Evolutionary conservation across 2,888 invertebrate species (phyloP).

Genomic region (Augochlorella aurata): DNA sequence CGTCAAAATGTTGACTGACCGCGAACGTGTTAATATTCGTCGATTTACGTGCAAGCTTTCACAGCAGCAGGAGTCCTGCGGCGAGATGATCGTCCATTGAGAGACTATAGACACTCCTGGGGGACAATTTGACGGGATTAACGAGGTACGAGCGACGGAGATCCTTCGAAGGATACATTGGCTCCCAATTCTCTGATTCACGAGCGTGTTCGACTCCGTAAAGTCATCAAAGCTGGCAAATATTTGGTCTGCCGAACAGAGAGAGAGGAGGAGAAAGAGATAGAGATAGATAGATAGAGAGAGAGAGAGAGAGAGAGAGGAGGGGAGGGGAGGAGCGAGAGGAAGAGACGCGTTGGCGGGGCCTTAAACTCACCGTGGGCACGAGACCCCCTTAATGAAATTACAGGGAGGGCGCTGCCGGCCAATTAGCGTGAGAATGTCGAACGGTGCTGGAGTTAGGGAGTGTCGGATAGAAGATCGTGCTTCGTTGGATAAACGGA

Average conservation of each 20-base stretch:
- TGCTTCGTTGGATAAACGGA: constrained; percentile 37
- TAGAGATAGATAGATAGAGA: constrained; percentile 12
- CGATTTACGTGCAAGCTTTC: neutral
- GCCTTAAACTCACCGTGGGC: constrained; percentile 69
- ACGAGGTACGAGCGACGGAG: constrained; percentile 35
- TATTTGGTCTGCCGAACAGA: constrained; percentile 67
- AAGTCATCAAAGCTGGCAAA: constrained; percentile 72
- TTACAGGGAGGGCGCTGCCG: constrained; percentile 77
- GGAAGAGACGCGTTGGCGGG: constrained; percentile 60
- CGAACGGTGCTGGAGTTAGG: constrained; percentile 66
- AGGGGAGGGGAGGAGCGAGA: constrained; percentile 14
- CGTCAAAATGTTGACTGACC: too few species aligned
- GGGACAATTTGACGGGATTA: constrained; percentile 52
- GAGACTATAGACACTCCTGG: constrained; percentile 9
- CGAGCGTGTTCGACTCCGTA: constrained; percentile 58
- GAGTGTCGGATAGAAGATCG: constrained; percentile 69
- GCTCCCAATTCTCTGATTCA: constrained; percentile 60
- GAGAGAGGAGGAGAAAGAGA: constrained; percentile 15
- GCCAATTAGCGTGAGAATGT: constrained; percentile 80
- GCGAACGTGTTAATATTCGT: neutral
- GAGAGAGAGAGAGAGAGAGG: constrained; percentile 26
- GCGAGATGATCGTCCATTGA: neutral
- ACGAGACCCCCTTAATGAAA: constrained; percentile 80
- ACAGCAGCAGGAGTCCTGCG: neutral
- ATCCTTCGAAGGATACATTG: constrained; percentile 46